phyloP scores from a whole-genome alignment of 2,797 vertebrate species.

The Falco cherrug region DNA sequence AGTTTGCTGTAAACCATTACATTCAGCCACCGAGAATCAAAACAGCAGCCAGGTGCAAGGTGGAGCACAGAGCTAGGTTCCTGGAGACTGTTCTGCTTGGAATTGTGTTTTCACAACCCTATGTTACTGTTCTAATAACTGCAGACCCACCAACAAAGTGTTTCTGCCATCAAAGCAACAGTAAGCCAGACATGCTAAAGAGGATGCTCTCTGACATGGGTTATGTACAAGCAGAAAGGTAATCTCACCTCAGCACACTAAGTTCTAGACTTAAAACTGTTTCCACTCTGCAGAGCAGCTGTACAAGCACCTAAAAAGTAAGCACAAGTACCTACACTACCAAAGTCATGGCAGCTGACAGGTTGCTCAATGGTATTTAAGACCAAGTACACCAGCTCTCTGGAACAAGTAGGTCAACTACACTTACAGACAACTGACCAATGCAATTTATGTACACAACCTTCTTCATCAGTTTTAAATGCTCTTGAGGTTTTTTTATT shows the following conservation, averaged over 20 bases:
- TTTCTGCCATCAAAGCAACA: background rate
- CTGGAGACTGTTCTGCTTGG: background rate
- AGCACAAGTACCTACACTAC: background rate
- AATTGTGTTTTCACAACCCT: background rate
- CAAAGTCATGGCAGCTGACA: background rate
- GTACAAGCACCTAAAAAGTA: background rate
- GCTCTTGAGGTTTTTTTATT: background rate
- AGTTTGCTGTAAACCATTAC: background rate
- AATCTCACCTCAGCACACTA: background rate
- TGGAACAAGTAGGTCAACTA: background rate
- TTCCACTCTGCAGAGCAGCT: background rate
- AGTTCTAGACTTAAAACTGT: background rate
- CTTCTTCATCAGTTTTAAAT: background rate
- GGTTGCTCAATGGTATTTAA: background rate
- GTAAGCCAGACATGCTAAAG: background rate
- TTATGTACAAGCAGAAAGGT: background rate
- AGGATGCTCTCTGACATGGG: background rate
- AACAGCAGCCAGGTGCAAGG: background rate
- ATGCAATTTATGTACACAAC: background rate
- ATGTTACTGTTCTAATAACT: background rate
- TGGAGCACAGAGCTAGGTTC: background rate
- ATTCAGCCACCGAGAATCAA: background rate
- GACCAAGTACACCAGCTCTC: background rate
- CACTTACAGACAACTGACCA: background rate
- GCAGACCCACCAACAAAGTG: background rate